Base-by-base conservation (phyloP, 1,140 invertebrate genomes). In the Pseudomyrmex gracilis region DNA sequence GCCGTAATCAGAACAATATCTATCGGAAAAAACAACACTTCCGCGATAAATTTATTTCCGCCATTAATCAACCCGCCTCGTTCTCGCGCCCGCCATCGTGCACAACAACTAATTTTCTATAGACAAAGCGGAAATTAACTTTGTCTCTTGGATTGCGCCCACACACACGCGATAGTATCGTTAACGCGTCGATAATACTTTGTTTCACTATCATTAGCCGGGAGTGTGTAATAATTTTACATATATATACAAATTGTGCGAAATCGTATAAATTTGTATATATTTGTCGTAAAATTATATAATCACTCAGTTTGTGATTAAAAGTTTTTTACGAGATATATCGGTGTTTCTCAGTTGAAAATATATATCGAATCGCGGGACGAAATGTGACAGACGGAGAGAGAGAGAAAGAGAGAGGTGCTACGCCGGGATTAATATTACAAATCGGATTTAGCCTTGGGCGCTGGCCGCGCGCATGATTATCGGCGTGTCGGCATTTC, bases 381-480 rank as follows among this genome's bases (percentile, higher is more conserved):
- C 34, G 24, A 17, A 20, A 9, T 1, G 20, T 13, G 3, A n/a
- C 15, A 8, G 17, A n/a, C 15, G 22, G 63, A 57, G 73, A 60
- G 66, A 87, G 82, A 66, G 76, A 84, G 63, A 34, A 5, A 34
- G 34, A 34, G 34, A 17, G 51, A 76, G 47, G 80, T 34, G 60
- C 80, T 20, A 77, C 73, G 64, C 51, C 55, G 60, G 63, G 73
- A 83, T 88, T 88, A 83, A 86, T 88, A 89, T 86, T 86, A 85
- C 88, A 89, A 89, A 89, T 89, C 87, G 88, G 88, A 88, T 89
- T 88, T 88, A 80, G 87, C 87, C 87, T 89, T 86, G 80, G 87
- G 87, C 87, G 84, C 85, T 85, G 85, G 87, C 63, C 87, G 82
- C 55, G 61, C 84, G 80, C 87, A 86, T 82, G 87, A 89, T 89